Base-by-base conservation (phyloP, 2,113 vertebrate species). In the Indicator indicator region DNA sequence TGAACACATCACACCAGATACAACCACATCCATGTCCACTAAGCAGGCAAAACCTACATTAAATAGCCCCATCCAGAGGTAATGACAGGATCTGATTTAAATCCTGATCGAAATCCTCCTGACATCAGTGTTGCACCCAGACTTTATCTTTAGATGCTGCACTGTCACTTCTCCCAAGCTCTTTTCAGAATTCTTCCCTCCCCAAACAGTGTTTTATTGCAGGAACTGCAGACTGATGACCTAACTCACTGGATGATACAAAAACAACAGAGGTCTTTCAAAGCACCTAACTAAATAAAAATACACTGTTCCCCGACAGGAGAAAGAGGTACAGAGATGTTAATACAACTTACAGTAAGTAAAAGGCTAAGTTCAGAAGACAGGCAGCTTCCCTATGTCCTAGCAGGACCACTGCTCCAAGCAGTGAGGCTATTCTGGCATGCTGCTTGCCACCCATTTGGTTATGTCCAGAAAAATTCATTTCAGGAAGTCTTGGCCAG, bases 261-360 rank as follows among this genome's bases (percentile, higher is more conserved):
- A 93, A 71, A 92, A 89, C 36, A 88, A 85, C 7, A 94, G 70
- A 93, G 55, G 83, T 81, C 90, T 96, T 96, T 93, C 75, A 81
- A 91, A 96, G 89, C 95, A 97, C 85, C 70, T 93, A 88, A 26
- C 89, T 81, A 71, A 91, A 86, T 72, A 78, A 89, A 91, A 92
- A 88, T 17, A 89, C 58, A 84, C 62, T 32, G 54, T 65, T 95
- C 88, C 36, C 90, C 33, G 67, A 18, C 73, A 95, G 93, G 86
- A 62, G 93, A 95, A 88, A 0, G 58, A 95, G 93, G 90, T 95
- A 91, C 92, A 90, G 80, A 92, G 94, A 86, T 93, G 92, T 91
- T 86, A 91, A 86, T 15, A 78, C 36, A 81, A 88, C 79, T 91
- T 54, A 63, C 83, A 95, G 93, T 80, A 96, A 95, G 90, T 46